A percentile compares a stretch with the other conserved stretches of the same genome.
phyloP scores from a whole-genome alignment of 2,888 invertebrate species.

The Dexiosoma caninum region DNA sequence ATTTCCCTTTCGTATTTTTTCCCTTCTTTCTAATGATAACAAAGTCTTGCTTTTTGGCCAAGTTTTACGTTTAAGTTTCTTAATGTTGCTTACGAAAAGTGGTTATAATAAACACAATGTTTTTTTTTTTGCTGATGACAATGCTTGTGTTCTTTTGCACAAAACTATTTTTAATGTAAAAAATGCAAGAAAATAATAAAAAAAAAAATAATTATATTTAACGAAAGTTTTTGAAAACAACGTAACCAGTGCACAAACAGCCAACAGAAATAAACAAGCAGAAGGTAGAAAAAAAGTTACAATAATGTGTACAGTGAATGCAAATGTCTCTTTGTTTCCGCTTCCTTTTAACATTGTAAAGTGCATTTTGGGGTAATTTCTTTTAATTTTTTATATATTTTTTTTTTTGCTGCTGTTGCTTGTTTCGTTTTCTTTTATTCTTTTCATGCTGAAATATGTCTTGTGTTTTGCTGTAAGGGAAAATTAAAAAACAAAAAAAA shows the following conservation, averaged over 20 bases:
- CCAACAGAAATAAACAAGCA: conserved; percentile 15
- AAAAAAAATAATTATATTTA: conserved; percentile 17
- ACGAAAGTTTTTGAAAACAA: conserved; percentile 33
- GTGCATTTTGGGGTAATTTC: conserved; percentile 54
- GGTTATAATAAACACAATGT: conserved; percentile 10
- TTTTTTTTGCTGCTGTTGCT: not conserved
- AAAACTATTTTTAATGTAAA: not conserved
- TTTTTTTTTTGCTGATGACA: conserved; percentile 4
- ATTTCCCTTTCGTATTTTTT: conserved; percentile 36
- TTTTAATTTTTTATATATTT: no score
- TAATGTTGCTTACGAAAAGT: conserved; percentile 43
- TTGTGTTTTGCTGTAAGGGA: conserved; percentile 9
- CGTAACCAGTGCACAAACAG: conserved; percentile 34
- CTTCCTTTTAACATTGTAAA: conserved; percentile 59
- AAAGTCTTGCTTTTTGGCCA: conserved; percentile 3
- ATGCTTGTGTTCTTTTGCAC: not conserved
- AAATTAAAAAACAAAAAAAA: not conserved
- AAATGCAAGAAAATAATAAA: not conserved
- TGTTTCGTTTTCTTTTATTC: not conserved
- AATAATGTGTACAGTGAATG: conserved; percentile 48
- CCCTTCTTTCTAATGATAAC: conserved; percentile 9
- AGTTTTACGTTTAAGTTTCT: not conserved
- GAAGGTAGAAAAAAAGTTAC: not conserved
- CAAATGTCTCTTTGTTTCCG: conserved; percentile 62
- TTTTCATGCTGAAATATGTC: not conserved